Evolutionary conservation across 2,888 invertebrate species (phyloP), one percentile per base, ranked within the genome.

Genomic region (Catocala sponsa): DNA sequence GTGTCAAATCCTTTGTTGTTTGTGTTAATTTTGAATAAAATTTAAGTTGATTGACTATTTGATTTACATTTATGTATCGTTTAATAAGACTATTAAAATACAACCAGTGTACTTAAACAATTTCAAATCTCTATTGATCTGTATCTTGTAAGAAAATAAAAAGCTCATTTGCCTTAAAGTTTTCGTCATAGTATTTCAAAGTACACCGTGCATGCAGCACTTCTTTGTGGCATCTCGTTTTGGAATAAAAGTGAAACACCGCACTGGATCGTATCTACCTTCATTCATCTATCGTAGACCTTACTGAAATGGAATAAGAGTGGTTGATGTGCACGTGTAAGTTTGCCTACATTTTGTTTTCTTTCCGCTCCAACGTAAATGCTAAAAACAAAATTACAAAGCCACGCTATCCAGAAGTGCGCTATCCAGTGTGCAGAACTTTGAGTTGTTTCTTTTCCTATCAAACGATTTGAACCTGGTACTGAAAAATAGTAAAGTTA

Each of bases 211-310:
- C 71, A 74, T 61, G 69, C 68, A 68, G 52, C 65, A 64, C 63
- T 63, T 72, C 74, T 80, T 78, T 80, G 78, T 74, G 68, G 61
- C 66, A 67, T 68, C 65, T 72, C 67, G 72, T 78, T 78, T 78
- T 65, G 60, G 69, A 76, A 73, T 70, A 68, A 63, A 73, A 74
- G 63, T 71, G 59, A 73, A 69, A 70, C 69, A 68, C 58, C 44
- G 41, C 62, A 55, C 46, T 60, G 33, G 43, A 38, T 49, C 15
- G 49, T 35, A 33, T 55, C 43, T 41, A 43, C 15, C 25, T 51
- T 13, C n/a, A 13, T 52, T 50, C 55, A 42, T 46, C 58, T 58
- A 72, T 64, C 66, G 48, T 72, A 55, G 67, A 68, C 70, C 75
- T 71, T 70, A 56, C 4, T 32, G 15, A 11, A 15, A 59, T 42